Evolutionary conservation across 1,140 invertebrate species (phyloP), one percentile per base, ranked within the genome.

Genomic region (Drosophila gunungcola): DNA sequence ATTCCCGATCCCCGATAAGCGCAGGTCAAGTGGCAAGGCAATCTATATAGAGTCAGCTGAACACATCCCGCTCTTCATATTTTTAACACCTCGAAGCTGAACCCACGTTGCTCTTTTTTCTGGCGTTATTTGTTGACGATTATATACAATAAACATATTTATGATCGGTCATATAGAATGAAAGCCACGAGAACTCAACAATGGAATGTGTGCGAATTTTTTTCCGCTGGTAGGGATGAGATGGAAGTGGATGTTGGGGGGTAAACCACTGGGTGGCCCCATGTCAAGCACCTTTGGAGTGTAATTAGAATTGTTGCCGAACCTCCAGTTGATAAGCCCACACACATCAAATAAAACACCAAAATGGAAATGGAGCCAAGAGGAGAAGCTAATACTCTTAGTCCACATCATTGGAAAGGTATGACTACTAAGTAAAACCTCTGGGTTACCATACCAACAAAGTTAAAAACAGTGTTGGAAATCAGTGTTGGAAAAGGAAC

Each of bases 141-240:
- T 75, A 46, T 73, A 69, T 76, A 84, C 55, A 80, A 77, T 67
- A 85, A 63, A 75, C 78, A 75, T 36, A 61, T 85, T 86, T 85
- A 85, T 70, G 61, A 51, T 16, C 45, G 60, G 63, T 45, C 62
- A 46, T 78, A 73, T 82, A 78, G 54, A 78, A 65, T 64, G 16
- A 39, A 67, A 38, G 16, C 41, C 34, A 36, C 29, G n/a, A 34
- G 45, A 57, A 43, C 60, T 63, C 32, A 56, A 62, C 60, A 54
- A 10, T 9, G 61, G 60, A 83, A 76, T 72, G 38, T 65, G 46
- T 45, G 70, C 75, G 64, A 83, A 78, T 73, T 61, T 49, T 38
- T 5, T 10, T 2, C 21, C 25, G 2, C 4, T 42, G 2, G 5
- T 42, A 13, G 16, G 51, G 12, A 48, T 42, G 12, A 43, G 11